These are phyloP conservation scores for Philopedon plagiatum DNA, from an alignment of 2,888 invertebrate genomes.

Conservation along the genomic window DNA sequence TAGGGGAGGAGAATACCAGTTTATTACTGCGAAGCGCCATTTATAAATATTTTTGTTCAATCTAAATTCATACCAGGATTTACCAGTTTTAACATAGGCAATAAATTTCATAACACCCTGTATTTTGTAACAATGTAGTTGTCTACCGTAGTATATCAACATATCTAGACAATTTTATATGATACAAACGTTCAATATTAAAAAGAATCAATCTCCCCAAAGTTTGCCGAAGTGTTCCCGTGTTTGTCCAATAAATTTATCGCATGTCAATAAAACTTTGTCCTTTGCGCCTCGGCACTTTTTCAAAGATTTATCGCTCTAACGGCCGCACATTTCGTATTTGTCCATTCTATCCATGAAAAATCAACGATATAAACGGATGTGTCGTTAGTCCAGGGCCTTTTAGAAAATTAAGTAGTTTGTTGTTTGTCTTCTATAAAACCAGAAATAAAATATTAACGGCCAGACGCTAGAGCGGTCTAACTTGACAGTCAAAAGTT, in stretches of 20 bases:
- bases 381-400: constrained; percentile 33
- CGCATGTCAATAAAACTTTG: constrained; percentile 45
- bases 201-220: constrained; percentile 26
- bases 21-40: too few species aligned
- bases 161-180: too few species aligned
- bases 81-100: too few species aligned
- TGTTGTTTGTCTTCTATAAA: background rate
- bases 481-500: too few species aligned
- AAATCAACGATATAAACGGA: constrained; percentile 40
- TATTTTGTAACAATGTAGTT: too few species aligned
- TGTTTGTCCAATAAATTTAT: constrained; percentile 44
- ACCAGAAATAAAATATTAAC: too few species aligned
- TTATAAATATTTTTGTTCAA: too few species aligned
- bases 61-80: too few species aligned
- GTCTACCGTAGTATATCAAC: too few species aligned
- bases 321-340: constrained; percentile 44
- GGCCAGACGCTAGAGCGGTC: too few species aligned
- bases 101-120: too few species aligned
- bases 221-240: constrained; percentile 25
- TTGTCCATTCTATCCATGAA: constrained; percentile 45
- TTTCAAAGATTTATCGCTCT: constrained; percentile 41
- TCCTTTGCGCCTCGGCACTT: constrained; percentile 37
- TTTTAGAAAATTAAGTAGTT: background rate
- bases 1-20: too few species aligned
- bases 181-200: background rate